Evolutionary conservation across 2,113 vertebrate species (phyloP).

Genomic region (Blennius ocellaris): DNA sequence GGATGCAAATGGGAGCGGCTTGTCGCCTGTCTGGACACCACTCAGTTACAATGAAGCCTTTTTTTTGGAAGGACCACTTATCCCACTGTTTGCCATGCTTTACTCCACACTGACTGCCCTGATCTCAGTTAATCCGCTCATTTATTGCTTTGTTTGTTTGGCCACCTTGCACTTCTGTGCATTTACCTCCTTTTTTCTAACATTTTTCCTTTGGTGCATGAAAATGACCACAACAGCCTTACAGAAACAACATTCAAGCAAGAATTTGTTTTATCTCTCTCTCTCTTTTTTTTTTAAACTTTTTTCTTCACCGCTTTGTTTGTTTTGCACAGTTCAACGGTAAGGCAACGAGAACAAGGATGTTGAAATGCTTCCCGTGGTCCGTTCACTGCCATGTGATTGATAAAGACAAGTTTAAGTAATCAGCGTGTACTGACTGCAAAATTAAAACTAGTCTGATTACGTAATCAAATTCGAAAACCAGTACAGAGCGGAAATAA

Average conservation of each 20-base stretch:
- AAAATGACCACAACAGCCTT: not conserved
- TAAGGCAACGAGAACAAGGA: too few relatives aligned
- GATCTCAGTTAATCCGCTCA: not conserved
- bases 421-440: not conserved
- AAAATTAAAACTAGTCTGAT: not conserved
- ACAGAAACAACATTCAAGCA: not conserved
- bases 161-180: not conserved
- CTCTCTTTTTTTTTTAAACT: too few relatives aligned
- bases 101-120: not conserved
- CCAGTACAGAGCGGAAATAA: too few relatives aligned
- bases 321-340: too few relatives aligned
- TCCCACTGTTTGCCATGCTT: not conserved
- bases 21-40: conserved; percentile 13
- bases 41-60: not conserved
- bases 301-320: too few relatives aligned
- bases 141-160: not conserved
- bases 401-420: not conserved
- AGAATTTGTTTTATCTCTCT: too few relatives aligned
- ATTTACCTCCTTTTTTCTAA: not conserved
- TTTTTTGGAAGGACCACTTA: not conserved
- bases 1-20: not conserved
- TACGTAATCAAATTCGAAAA: too few relatives aligned
- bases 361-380: not conserved
- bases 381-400: not conserved
- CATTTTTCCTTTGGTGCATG: not conserved